Base-by-base conservation (phyloP, 2,797 vertebrate genomes). In the Dromococcyx pavoninus region DNA sequence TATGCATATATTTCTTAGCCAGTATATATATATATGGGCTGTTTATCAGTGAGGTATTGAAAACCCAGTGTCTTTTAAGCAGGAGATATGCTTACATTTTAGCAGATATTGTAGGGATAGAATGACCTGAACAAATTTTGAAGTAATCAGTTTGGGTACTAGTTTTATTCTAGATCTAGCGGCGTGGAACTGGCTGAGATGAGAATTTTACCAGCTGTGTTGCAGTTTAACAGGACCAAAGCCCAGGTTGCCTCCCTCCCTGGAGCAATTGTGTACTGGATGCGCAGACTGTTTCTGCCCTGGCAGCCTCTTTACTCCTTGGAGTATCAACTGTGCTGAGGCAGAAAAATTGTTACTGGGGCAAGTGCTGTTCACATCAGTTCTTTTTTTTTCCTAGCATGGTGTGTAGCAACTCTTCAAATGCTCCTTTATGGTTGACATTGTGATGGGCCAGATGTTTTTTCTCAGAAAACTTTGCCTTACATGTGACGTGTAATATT, bases 121-220 rank as follows among this genome's bases (percentile, higher is more conserved):
- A 91, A 64, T 35, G 35, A 30, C 6, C 62, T 12, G 11, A 61
- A n/a, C 3, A 54, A n/a, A 23, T 51, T 76, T 51, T 66, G 11
- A 16, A 0, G 0, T 3, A 32, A 10, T 22, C 6, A 5, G 8
- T 67, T 72, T 25, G 12, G 35, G 39, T 82, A 9, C 18, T 66
- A 17, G 16, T 43, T 58, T 5, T 48, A 19, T 88, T 81, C 19
- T 58, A 58, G 43, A 79, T 39, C 13, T 66, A 66, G 39, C 19
- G 33, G 9, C 6, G 21, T 0, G 6, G 25, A 37, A 12, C 24
- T 93, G 50, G 37, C 67, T 83, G 43, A 70, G 17, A 25, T 23
- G 35, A 86, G 30, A 23, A 32, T 78, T 87, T 93, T 80, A 35
- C 23, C 41, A 30, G 12, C 35, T 56, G 9, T 10, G 1, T 51